Evolutionary conservation across 37 sponge, comb jelly and placozoan species (phyloP).

Genomic region (Mnemiopsis leidyi): DNA sequence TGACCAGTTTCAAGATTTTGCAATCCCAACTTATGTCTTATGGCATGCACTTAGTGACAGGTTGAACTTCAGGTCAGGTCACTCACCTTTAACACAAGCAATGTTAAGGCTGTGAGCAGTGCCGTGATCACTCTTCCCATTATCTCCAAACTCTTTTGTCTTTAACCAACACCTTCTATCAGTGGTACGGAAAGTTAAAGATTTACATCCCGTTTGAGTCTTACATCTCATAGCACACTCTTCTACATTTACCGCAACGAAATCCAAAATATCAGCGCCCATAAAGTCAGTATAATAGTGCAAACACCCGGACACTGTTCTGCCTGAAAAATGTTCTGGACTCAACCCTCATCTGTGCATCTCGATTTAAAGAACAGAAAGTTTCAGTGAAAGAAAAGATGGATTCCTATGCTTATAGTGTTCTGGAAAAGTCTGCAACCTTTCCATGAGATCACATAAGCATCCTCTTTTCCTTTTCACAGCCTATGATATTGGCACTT

Average conservation of each 20-base stretch:
- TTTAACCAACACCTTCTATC: background rate
- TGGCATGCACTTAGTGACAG: too few species aligned
- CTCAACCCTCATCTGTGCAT: background rate
- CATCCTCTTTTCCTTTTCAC: background rate
- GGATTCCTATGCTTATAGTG: too few species aligned
- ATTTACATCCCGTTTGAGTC: background rate
- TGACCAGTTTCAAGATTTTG: too few species aligned
- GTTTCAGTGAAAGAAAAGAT: too few species aligned
- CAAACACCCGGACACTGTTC: background rate
- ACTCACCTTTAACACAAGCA: conserved; percentile 2
- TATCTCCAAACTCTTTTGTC: background rate
- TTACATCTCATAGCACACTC: conserved; percentile 19
- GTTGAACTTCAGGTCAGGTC: background rate
- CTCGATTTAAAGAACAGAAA: too few species aligned
- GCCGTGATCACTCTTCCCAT: background rate
- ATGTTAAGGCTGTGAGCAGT: background rate
- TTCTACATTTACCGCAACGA: background rate
- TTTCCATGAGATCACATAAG: too few species aligned
- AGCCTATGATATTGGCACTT: background rate
- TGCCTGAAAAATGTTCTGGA: background rate
- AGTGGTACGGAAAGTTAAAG: background rate
- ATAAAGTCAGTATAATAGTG: background rate
- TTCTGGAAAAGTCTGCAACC: too few species aligned
- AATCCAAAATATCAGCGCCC: background rate
- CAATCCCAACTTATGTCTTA: too few species aligned